Evolutionary conservation across 2,888 invertebrate species (phyloP), one percentile per base, ranked within the genome.

Genomic region (Embidobia sp.): DNA sequence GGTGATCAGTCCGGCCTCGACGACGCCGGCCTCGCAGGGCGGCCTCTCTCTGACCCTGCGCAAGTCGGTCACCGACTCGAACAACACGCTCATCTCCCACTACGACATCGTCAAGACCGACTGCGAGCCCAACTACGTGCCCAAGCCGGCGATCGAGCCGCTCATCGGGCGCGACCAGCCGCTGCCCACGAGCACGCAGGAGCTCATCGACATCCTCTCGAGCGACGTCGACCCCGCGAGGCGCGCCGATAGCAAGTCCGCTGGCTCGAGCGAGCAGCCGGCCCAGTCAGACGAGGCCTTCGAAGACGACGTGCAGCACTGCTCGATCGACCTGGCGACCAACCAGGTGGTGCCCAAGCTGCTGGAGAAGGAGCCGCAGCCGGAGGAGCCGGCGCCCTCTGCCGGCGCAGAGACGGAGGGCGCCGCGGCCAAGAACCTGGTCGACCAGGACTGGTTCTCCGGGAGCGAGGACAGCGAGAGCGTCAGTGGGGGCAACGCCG

Each of bases 401-500:
- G 26, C 19, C 0, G n/a, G n/a, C n/a, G n/a, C n/a, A n/a, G 79
- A 66, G n/a, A n/a, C 42, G 1, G 79, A 74, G n/a, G 78, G 78
- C 73, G 79, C 85, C 70, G 78, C 86, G 55, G 83, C 86, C 0
- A 89, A 89, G 67, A 79, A 84, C 3, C 79, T 87, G 19, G 85
- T 89, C 0, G 90, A 90, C 76, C 90, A 90, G 57, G 90, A 90
- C 75, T 90, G 89, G 89, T 89, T 86, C 59, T 90, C 90, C 1
- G 88, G 87, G 0, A 88, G 88, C 64, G 89, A 89, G 22, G 88
- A 88, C 46, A 89, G 88, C 64, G 88, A 88, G 73, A 83, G 91
- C 82, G 90, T 90, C 0, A 90, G 90, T 86, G 91, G 91, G n/a
- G n/a, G n/a, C 86, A 88, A 86, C 82, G 85, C 86, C 81, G 81